Base-by-base conservation (phyloP, 2,113 vertebrate genomes). In the Brienomyrus brachyistius region DNA sequence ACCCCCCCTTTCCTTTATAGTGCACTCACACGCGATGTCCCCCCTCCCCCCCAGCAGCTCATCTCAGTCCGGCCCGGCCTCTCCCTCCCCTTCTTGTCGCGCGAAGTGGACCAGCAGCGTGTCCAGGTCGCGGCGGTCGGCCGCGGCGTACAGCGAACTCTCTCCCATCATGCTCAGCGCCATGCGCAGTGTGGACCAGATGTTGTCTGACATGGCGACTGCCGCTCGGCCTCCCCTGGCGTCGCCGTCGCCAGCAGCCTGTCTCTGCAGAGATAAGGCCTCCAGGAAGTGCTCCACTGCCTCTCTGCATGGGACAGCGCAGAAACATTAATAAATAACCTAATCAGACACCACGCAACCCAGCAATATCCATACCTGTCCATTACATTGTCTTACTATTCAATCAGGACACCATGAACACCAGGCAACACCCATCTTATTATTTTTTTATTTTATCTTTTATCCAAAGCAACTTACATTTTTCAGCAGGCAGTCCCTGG, bases 271-370 rank as follows among this genome's bases (percentile, higher is more conserved):
- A 91, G 97, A 97, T 87, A 99, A 94, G 45, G 98, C 98, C 93
- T 99, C 98, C 8, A 99, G 93, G 92, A 99, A 99, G 94, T 99
- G 98, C 90, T 99, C 98, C 94, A 99, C 98, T 0, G 98, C 98
- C 93, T 99, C 98, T 62, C 98, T 99, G 94, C n/a, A 56, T 90
- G 89, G 88, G 82, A 6, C 9, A 92, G 0, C 21, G 15, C 80
- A 10, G 40, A 1, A 66, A 87, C n/a, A 54, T 5, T 17, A 43
- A 40, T 40, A 17, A 19, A 80, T 17, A 6, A 77, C 17, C 11
- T 15, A 43, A 43, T 77, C 35, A 15, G 2, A 66, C 77, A 88
- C 4, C 43, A 51, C 47, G 80, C 31, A 80, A 43, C 74, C 74
- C 35, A 43, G 31, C 17, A 43, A 43, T 80, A 50, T 50, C 21